Evolutionary conservation across 2,797 vertebrate genomes (phyloP).

Genomic region (Bradypodion ventrale): DNA sequence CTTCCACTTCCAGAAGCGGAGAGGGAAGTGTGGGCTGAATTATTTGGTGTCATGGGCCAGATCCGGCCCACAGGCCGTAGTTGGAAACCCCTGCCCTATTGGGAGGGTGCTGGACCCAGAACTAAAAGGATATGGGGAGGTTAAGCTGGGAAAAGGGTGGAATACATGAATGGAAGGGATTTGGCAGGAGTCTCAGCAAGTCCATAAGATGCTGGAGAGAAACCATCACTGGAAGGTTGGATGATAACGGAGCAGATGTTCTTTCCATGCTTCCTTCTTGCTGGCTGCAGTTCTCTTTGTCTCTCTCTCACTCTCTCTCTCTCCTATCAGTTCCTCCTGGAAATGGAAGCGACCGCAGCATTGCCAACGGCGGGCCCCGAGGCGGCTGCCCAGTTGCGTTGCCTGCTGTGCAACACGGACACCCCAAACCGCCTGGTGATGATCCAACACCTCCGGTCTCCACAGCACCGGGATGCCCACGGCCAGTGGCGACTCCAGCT

Average conservation of each 20-base stretch:
- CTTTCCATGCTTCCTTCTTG: slow-evolving; percentile 2
- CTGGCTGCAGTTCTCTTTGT: background rate
- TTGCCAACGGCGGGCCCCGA: slow-evolving; percentile 17
- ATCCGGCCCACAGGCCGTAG: no score
- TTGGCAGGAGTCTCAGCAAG: no score
- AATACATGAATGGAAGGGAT: no score
- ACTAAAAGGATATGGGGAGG: background rate
- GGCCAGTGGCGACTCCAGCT: slow-evolving; percentile 69
- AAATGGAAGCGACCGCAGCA: slow-evolving; percentile 60
- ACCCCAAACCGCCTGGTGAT: slow-evolving; percentile 61
- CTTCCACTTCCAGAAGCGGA: no score
- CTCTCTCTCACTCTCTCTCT: no score
- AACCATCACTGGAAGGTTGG: background rate
- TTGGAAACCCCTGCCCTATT: no score
- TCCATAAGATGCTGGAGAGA: background rate
- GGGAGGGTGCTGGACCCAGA: background rate
- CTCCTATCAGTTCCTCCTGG: slow-evolving; percentile 68
- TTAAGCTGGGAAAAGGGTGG: no score
- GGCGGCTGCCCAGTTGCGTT: slow-evolving; percentile 62
- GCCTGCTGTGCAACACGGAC: slow-evolving; percentile 66
- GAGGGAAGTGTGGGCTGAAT: no score
- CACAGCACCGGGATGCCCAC: slow-evolving; percentile 67
- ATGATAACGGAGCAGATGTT: background rate
- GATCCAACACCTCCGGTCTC: slow-evolving; percentile 68
- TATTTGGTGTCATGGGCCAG: no score